Evolutionary conservation across 2,888 invertebrate genomes (phyloP), one percentile per base, ranked within the genome.

Genomic region (Eupeodes latifasciatus): DNA sequence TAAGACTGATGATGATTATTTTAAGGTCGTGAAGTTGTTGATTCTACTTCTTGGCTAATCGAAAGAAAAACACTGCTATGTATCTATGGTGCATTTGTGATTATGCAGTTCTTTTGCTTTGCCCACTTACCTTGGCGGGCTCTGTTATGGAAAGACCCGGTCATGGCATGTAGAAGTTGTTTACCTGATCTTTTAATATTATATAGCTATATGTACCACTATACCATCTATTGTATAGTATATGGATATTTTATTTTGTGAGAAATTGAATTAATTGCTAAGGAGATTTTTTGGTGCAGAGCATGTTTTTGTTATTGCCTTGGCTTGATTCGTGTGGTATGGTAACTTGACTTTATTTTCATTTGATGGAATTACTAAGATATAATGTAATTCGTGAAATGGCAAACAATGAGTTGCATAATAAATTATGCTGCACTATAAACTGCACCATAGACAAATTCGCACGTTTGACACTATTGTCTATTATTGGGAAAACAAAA

Each of bases 331-430:
- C 27, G 9, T 40, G 40, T 5, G 40, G 40, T 40, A 40, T 40
- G 10, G 19, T 16, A 16, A 59, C 57, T 47, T 74, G 67, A 44
- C 14, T 34, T 72, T 62, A 14, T 19, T 27, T 47, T 66, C 6
- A n/a, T 71, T 78, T 19, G 71, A 83, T 87, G 87, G 84, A 87
- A 87, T 77, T 87, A 66, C 79, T 77, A 11, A 59, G 72, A 72
- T 72, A 59, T 53, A 69, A 72, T 62, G 72, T 62, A 66, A 80
- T 66, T 87, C 80, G 81, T 55, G 40, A 40, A 40, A 40, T 40
- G 40, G 67, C 84, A 67, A 81, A 85, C 81, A 88, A 88, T 85
- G 88, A 51, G 53, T 88, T 88, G 78, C 88, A 78, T 85, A 88
- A 88, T 78, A 78, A 27, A 79, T 62, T 82, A 9, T 19, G 57